Evolutionary conservation across 2,113 vertebrate species (phyloP), one percentile per base, ranked within the genome.

Genomic region (Pterocles gutturalis): DNA sequence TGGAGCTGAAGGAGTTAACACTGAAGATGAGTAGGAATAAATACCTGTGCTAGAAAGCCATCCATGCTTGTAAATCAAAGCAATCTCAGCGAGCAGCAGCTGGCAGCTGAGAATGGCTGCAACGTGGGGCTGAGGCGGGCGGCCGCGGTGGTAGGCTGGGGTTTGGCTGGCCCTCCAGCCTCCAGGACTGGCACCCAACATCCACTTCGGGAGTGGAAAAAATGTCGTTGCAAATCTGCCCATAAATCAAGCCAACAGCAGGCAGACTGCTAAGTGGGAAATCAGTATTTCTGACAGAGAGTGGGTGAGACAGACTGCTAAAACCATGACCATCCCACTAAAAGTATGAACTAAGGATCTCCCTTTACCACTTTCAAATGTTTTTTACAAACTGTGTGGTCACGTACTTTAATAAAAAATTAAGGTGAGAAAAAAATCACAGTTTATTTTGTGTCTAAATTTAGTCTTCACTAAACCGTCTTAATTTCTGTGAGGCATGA

Each of bases 281-380:
- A 97, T 96, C 89, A 97, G 57, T 53, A 66, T 76, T 78, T 17
- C n/a, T 95, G 73, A 82, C 54, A 76, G 83, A 58, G 60, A 91
- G 73, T 82, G 72, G 76, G 86, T 90, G 93, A 97, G 92, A 91
- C 67, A 97, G 80, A 83, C 89, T 95, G 91, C 93, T 97, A 73
- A 97, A 97, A 95, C 90, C 90, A 75, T 75, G 83, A 89, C 31
- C 83, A 75, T 83, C 36, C 21, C 33, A 20, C 95, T 98, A 98
- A 97, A 97, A 96, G 97, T 98, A 97, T 90, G 49, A 83, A 77
- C 72, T 57, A 67, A 90, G 80, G 36, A 91, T 80, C 73, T 87
- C 81, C 96, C 82, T 97, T 78, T 96, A 84, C 81, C 69, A 80
- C 58, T 97, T 97, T 86, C 57, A 92, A 95, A 97, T 87, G 72